Conservation (phyloP, 1,140 invertebrate genomes). For the Trialeurodes vaporariorum region DNA sequence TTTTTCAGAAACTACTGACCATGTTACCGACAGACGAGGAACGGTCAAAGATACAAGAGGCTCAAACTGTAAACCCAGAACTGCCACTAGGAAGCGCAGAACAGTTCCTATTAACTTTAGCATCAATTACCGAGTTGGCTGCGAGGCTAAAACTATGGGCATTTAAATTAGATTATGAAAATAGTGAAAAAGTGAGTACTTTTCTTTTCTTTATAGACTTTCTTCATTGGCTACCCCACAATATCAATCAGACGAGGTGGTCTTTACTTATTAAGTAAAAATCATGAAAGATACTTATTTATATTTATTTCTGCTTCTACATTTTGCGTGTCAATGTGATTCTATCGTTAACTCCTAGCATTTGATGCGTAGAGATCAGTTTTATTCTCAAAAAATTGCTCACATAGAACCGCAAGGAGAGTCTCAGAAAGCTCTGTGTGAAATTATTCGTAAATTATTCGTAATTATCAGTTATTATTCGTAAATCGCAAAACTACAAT, state of each 20-base stretch:
- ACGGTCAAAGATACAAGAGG: conserved; percentile 89
- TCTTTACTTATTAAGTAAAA: not conserved
- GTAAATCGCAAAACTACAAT: too few species aligned
- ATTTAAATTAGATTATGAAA: conserved; percentile 97
- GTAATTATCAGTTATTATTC: too few species aligned
- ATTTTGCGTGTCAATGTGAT: too few species aligned
- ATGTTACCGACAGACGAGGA: conserved; percentile 98
- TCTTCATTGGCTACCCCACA: conserved; percentile 6
- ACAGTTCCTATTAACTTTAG: conserved; percentile 90
- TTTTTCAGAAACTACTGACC: conserved; percentile 73
- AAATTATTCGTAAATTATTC: too few species aligned
- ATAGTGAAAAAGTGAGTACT: conserved; percentile 66
- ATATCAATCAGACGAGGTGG: not conserved
- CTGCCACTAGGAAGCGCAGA: conserved; percentile 93
- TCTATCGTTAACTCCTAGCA: too few species aligned
- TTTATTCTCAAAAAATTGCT: too few species aligned
- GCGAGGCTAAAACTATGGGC: conserved; percentile 94
- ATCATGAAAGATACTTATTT: conserved; percentile 2
- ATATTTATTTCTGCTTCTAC: not conserved
- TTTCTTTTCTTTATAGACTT: too few species aligned
- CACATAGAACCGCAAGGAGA: too few species aligned
- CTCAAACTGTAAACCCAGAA: conserved; percentile 86
- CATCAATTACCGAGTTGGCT: conserved; percentile 89
- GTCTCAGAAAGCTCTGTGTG: too few species aligned
- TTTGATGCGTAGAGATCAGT: too few species aligned